phyloP scores from a whole-genome alignment of 2,113 vertebrate species.

The Sphyrna mokarran region DNA sequence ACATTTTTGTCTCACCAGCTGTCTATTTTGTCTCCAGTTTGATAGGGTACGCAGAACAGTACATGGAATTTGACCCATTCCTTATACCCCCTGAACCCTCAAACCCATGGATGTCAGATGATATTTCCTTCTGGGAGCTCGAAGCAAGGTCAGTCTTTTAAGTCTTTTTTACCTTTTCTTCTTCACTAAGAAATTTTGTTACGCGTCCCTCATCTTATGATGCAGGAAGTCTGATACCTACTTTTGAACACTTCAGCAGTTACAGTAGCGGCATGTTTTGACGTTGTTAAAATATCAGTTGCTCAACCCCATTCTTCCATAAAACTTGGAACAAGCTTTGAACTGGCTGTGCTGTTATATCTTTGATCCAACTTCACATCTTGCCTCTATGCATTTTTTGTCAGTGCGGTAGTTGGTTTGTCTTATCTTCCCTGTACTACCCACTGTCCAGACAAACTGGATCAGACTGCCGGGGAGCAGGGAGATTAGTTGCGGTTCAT shows the following conservation, averaged over 20 bases:
- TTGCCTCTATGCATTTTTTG: not conserved
- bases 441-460: not conserved
- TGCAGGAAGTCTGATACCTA: not conserved
- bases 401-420: not conserved
- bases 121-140: slow-evolving; percentile 85
- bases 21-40: slow-evolving; percentile 61
- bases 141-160: slow-evolving; percentile 71
- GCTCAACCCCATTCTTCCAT: not conserved
- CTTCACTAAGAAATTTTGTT: not conserved
- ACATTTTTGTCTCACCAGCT: not conserved
- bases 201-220: not conserved
- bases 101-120: slow-evolving; percentile 91
- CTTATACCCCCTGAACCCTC: slow-evolving; percentile 82
- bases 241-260: not conserved
- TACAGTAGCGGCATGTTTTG: not conserved
- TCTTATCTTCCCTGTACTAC: not conserved
- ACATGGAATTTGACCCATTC: slow-evolving; percentile 94
- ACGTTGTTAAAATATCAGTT: not conserved
- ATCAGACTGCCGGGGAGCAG: not conserved
- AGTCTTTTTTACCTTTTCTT: slow-evolving; percentile 39
- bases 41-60: slow-evolving; percentile 88
- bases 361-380: not conserved
- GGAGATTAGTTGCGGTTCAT: not conserved
- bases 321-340: not conserved
- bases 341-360: not conserved